A percentile compares a stretch with the other conserved stretches of the same genome.
These are phyloP conservation scores for Alentia gelatinosa DNA, from an alignment of 2,888 invertebrate genomes.

Conservation along the genomic window DNA sequence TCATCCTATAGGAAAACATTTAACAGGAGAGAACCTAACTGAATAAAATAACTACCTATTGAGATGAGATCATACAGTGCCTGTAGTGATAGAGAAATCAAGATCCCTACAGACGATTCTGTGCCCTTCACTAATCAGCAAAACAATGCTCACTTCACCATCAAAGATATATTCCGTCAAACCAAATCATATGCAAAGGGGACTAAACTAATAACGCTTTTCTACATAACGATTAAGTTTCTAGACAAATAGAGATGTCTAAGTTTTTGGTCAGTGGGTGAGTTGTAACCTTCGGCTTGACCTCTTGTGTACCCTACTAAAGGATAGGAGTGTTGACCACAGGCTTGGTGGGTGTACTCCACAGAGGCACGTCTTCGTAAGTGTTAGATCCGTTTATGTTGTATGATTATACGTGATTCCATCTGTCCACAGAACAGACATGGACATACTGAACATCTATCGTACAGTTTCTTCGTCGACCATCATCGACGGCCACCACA, in stretches of 20 bases:
- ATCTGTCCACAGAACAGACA: neutral
- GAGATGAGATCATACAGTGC: neutral
- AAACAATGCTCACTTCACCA: neutral
- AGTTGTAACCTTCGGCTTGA: neutral
- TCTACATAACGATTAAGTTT: neutral
- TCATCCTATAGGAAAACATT: neutral
- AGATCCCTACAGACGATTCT: neutral
- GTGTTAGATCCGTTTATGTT: conserved; percentile 23
- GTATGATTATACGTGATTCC: neutral
- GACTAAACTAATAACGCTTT: neutral
- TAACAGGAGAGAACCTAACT: neutral
- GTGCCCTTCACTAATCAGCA: neutral
- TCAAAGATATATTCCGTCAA: neutral
- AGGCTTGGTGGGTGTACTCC: neutral
- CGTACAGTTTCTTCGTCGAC: neutral
- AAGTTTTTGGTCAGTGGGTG: conserved; percentile 32
- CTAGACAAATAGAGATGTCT: no score
- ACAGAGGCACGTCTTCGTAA: conserved; percentile 38
- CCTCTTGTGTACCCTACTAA: neutral
- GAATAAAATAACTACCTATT: neutral
- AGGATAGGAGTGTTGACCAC: neutral
- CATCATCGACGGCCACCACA: neutral
- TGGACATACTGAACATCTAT: neutral
- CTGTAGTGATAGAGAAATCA: neutral
- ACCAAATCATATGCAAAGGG: neutral